Percentiles rank a stretch among this genome's conserved stretches.
These are phyloP conservation scores for Cryptosula pallasiana DNA, from an alignment of 2,888 invertebrate species.

Conservation along the genomic window DNA sequence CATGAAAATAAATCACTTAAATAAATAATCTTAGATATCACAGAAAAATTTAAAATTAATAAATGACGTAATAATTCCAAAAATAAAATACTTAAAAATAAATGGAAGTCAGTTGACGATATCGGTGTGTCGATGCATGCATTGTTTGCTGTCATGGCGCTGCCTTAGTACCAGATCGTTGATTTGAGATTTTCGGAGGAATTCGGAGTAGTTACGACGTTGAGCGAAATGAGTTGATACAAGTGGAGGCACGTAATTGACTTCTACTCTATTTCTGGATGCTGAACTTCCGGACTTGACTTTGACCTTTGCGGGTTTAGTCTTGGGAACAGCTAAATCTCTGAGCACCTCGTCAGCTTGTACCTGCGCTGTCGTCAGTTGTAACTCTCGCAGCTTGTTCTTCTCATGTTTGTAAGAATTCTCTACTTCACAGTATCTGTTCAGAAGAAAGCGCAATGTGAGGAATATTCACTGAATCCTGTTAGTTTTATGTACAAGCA, in stretches of 20 bases:
- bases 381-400: not conserved
- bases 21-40: too few relatives aligned
- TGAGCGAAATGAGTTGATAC: slow-evolving; percentile 36
- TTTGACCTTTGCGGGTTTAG: not conserved
- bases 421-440: not conserved
- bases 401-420: not conserved
- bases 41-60: too few relatives aligned
- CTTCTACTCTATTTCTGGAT: not conserved
- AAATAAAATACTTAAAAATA: not conserved
- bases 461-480: too few relatives aligned
- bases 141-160: not conserved
- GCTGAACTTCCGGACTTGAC: slow-evolving; percentile 8
- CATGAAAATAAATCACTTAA: too few relatives aligned
- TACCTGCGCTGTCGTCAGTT: slow-evolving; percentile 15
- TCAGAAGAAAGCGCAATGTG: too few relatives aligned
- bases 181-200: slow-evolving; percentile 28
- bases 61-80: too few relatives aligned
- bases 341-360: not conserved
- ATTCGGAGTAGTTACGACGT: slow-evolving; percentile 43
- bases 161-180: not conserved
- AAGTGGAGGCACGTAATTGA: slow-evolving; percentile 32
- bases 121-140: not conserved
- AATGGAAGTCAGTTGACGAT: not conserved
- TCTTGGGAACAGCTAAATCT: not conserved
- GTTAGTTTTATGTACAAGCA: too few relatives aligned